Evolutionary conservation across 2,113 vertebrate genomes (phyloP).

Genomic region (Oxygymnocypris stewartii): DNA sequence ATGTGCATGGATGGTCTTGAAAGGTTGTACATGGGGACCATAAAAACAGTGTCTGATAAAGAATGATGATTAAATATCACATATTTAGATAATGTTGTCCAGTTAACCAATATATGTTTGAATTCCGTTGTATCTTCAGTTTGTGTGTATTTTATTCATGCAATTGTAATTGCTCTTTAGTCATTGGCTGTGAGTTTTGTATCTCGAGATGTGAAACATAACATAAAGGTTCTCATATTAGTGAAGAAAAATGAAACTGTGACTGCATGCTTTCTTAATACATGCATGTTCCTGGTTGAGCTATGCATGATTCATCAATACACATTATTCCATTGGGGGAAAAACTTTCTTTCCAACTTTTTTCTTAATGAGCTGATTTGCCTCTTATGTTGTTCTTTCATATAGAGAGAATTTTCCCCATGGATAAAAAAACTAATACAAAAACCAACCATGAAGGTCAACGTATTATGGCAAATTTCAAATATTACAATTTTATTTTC

Average conservation of each 20-base stretch:
- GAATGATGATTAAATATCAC: neutral
- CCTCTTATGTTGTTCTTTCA: neutral
- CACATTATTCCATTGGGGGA: neutral
- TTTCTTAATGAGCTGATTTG: neutral
- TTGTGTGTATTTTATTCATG: neutral
- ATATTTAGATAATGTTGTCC: neutral
- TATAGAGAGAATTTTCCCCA: neutral
- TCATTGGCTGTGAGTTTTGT: neutral
- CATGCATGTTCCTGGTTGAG: neutral
- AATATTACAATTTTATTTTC: too few species aligned
- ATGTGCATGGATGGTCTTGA: neutral
- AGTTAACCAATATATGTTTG: too few species aligned
- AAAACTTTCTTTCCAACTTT: neutral
- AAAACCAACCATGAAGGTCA: too few species aligned
- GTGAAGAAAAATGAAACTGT: neutral
- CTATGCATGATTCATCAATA: neutral
- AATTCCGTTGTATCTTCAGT: neutral
- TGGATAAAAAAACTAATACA: neutral
- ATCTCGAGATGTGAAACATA: neutral
- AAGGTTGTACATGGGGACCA: neutral
- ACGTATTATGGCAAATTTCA: too few species aligned
- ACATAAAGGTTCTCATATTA: neutral
- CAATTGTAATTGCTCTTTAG: neutral
- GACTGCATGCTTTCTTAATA: too few species aligned
- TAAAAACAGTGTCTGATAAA: neutral